These are phyloP conservation scores for Macrosiphum euphorbiae DNA, from an alignment of 2,888 invertebrate genomes.

Conservation along the genomic window DNA sequence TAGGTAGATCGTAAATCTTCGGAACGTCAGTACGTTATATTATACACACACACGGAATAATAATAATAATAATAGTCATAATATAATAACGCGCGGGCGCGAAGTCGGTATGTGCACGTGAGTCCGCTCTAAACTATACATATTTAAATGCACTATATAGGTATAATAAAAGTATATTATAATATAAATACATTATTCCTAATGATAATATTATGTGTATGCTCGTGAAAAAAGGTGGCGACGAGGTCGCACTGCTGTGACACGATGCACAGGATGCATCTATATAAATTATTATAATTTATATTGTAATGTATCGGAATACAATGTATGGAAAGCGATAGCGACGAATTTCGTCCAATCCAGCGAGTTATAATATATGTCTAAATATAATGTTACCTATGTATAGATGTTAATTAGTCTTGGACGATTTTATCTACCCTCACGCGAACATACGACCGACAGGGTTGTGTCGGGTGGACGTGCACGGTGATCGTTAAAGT, in stretches of 20 bases:
- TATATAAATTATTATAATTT: neutral
- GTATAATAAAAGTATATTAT: too few species aligned
- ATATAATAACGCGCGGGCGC: neutral
- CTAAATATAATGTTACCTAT: neutral
- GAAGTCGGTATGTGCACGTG: neutral
- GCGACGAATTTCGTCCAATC: neutral
- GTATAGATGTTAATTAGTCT: neutral
- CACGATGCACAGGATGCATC: neutral
- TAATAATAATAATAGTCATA: neutral
- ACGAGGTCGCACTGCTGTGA: neutral
- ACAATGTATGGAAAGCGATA: neutral
- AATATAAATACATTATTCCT: too few species aligned
- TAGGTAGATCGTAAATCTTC: conserved; percentile 45
- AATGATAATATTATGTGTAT: neutral
- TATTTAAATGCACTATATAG: neutral
- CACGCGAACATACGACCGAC: too few species aligned
- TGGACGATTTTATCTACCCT: neutral
- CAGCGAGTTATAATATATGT: neutral
- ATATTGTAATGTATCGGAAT: neutral
- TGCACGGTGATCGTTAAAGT: neutral
- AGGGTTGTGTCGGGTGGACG: neutral
- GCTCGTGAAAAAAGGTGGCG: neutral
- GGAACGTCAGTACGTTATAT: neutral
- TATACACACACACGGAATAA: neutral
- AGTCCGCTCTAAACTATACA: neutral